phyloP scores from a whole-genome alignment of 2,888 invertebrate genomes.

The Holacanthella duospinosa region DNA sequence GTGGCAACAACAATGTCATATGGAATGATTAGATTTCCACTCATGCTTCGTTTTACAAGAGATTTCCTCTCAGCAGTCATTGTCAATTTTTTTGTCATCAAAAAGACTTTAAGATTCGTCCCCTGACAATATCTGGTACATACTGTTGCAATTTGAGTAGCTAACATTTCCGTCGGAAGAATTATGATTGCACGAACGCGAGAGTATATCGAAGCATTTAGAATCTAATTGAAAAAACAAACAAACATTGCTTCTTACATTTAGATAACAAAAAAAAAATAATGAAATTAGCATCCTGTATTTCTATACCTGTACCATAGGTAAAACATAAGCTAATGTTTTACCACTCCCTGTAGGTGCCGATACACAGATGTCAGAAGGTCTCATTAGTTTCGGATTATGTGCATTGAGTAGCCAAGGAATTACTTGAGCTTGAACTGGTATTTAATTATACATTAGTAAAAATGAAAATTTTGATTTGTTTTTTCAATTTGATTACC shows the following conservation, averaged over 20 bases:
- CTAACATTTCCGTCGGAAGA: conserved; percentile 34
- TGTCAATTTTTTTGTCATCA: conserved; percentile 40
- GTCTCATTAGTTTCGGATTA: conserved; percentile 54
- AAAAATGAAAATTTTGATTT: no score
- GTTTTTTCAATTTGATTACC: conserved; percentile 39
- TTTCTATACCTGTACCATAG: conserved; percentile 46
- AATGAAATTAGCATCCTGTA: no score
- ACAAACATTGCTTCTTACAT: not conserved
- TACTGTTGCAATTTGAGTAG: conserved; percentile 30
- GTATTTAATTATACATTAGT: conserved; percentile 13
- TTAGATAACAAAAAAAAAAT: no score
- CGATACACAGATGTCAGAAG: conserved; percentile 77
- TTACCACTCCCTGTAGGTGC: conserved; percentile 47
- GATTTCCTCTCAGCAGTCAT: conserved; percentile 28
- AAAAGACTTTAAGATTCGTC: conserved; percentile 58
- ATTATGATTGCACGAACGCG: conserved; percentile 32
- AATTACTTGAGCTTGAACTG: conserved; percentile 64
- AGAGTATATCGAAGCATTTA: conserved; percentile 24
- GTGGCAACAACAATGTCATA: conserved; percentile 82
- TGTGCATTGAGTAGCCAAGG: conserved; percentile 58
- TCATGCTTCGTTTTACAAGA: conserved; percentile 20
- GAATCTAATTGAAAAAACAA: conserved; percentile 16
- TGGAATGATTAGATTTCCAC: conserved; percentile 22
- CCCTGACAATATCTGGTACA: conserved; percentile 53
- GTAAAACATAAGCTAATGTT: conserved; percentile 50